Evolutionary conservation across 1,140 invertebrate species (phyloP), one percentile per base, ranked within the genome.

Genomic region (Meloidogyne floridensis): DNA sequence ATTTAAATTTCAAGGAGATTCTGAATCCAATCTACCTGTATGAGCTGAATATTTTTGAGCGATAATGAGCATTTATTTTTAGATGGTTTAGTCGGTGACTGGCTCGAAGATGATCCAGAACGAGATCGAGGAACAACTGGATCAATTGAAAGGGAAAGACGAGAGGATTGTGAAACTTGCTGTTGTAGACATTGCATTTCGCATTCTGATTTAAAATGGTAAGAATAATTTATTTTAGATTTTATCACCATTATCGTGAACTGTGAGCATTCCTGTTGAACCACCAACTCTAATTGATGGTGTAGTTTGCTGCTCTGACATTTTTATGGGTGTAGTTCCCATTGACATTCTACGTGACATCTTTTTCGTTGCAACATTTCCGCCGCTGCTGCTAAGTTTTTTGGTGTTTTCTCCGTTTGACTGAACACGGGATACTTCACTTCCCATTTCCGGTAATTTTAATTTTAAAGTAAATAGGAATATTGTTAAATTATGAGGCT

Each of bases 41-140:
- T 87, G 42, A 87, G 75, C 56, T 89, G 88, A 42, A 88, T 71
- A 47, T 81, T 82, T 72, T 77, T 89, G 20, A 83, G 20, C 15
- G 76, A 32, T 13, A 87, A 51, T 42, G 87, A 85, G 78, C 86
- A 85, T 75, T 84, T 83, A 20, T 79, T 69, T 76, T 72, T 59
- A 15, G 76, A 76, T 20, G 74, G 54, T 71, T 81, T 84, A 59
- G 78, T 84, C 7, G 83, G 72, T 54, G 81, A 59, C 11, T 84
- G 72, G 43, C 70, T 79, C 9, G 53, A 53, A 10, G 56, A 69
- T 3, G 56, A 69, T 79, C 59, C 81, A 32, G 81, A 82, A 9
- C 81, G 72, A 42, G 81, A 82, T 65, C 77, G 77, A 32, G 77
- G 53, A 15, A 72, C 69, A 13, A 71, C 6, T 15, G 47, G 77